Evolutionary conservation across 2,888 invertebrate genomes (phyloP).

Genomic region (Temnothorax unifasciatus): DNA sequence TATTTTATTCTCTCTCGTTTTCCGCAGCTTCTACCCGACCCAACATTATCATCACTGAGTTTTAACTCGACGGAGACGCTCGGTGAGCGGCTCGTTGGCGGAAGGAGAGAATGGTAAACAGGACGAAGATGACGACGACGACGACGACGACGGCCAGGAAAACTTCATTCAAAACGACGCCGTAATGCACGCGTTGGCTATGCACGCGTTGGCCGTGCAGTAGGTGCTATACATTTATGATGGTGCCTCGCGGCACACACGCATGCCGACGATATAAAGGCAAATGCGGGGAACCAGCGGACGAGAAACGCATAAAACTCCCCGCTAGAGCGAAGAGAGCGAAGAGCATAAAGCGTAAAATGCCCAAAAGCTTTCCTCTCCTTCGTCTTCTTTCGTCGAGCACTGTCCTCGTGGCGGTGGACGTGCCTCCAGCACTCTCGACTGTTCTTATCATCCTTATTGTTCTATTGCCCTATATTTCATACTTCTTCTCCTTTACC

Average conservation of each 20-base stretch:
- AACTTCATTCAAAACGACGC: constrained; percentile 53
- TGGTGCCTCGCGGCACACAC: constrained; percentile 56
- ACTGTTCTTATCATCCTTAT: constrained; percentile 28
- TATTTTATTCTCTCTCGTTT: constrained; percentile 50
- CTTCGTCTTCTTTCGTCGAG: constrained; percentile 16
- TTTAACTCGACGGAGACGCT: constrained; percentile 42
- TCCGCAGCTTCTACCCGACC: constrained; percentile 39
- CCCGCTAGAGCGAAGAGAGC: constrained; percentile 28
- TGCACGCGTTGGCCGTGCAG: constrained; percentile 55
- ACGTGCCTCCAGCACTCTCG: background rate
- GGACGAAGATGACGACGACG: constrained; percentile 28
- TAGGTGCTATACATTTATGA: constrained; percentile 68
- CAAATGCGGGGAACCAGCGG: constrained; percentile 58
- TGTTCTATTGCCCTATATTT: background rate
- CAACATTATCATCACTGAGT: constrained; percentile 59
- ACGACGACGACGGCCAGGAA: constrained; percentile 26
- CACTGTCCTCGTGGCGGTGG: background rate
- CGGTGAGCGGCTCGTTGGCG: constrained; percentile 20
- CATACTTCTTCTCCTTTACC: background rate
- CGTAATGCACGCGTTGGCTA: constrained; percentile 44
- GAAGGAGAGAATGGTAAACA: constrained; percentile 17
- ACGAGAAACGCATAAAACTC: constrained; percentile 71
- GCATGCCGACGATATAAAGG: constrained; percentile 66
- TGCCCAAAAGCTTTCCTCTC: constrained; percentile 37
- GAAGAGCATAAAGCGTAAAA: constrained; percentile 65